Base-by-base conservation (phyloP, 2,113 vertebrate species). In the Hippocampus zosterae region DNA sequence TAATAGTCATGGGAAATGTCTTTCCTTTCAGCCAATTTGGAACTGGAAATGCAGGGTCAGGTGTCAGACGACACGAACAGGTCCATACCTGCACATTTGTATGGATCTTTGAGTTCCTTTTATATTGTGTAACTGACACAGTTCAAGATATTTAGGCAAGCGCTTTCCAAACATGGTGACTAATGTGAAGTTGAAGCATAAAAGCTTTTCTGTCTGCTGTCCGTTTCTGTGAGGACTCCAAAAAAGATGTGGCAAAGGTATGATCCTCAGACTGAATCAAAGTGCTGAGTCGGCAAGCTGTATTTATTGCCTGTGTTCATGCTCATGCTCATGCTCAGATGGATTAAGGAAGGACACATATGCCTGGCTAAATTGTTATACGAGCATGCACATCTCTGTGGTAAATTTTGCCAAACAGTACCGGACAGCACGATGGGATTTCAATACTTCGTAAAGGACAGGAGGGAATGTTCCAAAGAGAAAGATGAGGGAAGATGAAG, bases 191-290 rank as follows among this genome's bases (percentile, higher is more conserved):
- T 37, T 37, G 33, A 37, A 37, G 33, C 33, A 37, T 5, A 37
- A 37, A 37, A 37, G 33, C 33, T 37, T 37, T 37, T 71, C 81
- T 74, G 72, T 73, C 80, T 79, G 77, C 79, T 85, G 75, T 84
- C 83, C 84, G 74, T 67, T 74, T 82, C 71, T 68, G 62, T 46
- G 64, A 84, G 74, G 74, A 78, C 75, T 68, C 77, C 78, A 81
- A 77, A 85, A 88, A 90, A 85, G 81, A 75, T 82, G 71, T 68
- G 23, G 46, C 73, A 68, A 48, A 77, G 76, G 77, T 73, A 65
- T 10, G 70, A 77, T 84, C 82, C 85, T 86, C 81, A 81, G 69
- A 57, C 79, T 80, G 74, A 86, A 82, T 83, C 85, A 79, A 62
- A 72, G 70, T 74, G 77, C 76, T 76, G 78, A 77, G 75, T 74